Evolutionary conservation across 2,797 vertebrate genomes (phyloP), one percentile per base, ranked within the genome.

Genomic region (Gadopsis bispinosus): DNA sequence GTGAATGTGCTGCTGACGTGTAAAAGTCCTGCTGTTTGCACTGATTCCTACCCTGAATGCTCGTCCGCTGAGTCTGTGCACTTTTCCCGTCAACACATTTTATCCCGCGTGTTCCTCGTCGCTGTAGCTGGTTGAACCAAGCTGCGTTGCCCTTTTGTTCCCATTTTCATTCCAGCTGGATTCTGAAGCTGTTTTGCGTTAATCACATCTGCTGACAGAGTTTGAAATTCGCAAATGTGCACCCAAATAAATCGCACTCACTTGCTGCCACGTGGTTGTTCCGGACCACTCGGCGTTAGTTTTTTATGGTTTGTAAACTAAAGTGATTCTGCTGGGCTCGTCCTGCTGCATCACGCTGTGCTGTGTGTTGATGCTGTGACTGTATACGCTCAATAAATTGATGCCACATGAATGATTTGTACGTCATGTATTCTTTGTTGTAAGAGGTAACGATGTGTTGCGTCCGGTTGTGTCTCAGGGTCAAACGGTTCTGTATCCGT

Each of bases 21-120:
- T 55, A 26, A 20, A 35, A 14, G 61, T 39, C 17, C 33, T 59
- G 62, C 61, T 53, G 55, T 75, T 82, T 83, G 79, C 81, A 80
- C 77, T 78, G 56, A 76, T 41, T 76, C 45, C 6, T 64, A 54
- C 60, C 45, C 33, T 61, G 20, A 0, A 26, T 1, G n/a, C 64
- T 78, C 20, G 1, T 50, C 50, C 58, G 16, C 69, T 41, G 37
- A 39, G 3, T 17, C 56, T 72, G 41, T 65, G 66, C 61, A 77
- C 74, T 61, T 68, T 67, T 67, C 7, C 56, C 59, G 56, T 65
- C 29, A 80, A 59, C 54, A 3, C 3, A 0, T 54, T 37, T 41
- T 17, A 29, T 60, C 2, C 17, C 41, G 0, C 8, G 29, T 17
- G 2, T 43, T 8, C 53, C 37, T 65, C 17, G 7, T 33, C 1